These are phyloP conservation scores for Gambusia holbrooki DNA, from an alignment of 2,113 vertebrate species.

Conservation along the genomic window DNA sequence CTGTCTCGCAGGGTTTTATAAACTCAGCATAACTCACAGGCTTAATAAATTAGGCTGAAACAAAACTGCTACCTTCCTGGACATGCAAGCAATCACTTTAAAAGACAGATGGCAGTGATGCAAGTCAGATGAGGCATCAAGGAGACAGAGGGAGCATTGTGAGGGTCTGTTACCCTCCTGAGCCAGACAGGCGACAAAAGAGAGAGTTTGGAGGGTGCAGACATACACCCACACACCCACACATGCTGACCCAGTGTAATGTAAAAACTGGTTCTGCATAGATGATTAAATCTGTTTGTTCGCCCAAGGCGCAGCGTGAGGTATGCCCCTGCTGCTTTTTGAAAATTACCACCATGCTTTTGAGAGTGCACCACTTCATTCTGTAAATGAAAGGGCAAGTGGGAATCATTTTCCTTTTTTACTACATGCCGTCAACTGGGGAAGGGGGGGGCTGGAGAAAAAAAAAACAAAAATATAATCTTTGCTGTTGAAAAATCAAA, in stretches of 20 bases:
- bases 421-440: not conserved
- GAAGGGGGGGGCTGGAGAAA: too few relatives aligned
- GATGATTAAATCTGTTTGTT: conserved; percentile 47
- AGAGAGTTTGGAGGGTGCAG: conserved; percentile 42
- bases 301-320: conserved; percentile 22
- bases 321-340: conserved; percentile 14
- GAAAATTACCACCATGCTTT: not conserved
- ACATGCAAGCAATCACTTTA: conserved; percentile 18
- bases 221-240: not conserved
- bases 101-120: conserved; percentile 36
- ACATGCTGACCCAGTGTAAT: conserved; percentile 4
- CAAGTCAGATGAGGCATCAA: conserved; percentile 44
- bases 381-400: not conserved
- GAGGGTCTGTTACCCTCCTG: conserved; percentile 48
- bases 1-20: not conserved
- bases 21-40: not conserved
- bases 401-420: not conserved
- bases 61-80: conserved; percentile 2
- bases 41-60: not conserved
- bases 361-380: not conserved
- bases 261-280: conserved; percentile 43
- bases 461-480: not conserved
- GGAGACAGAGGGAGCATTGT: conserved; percentile 70
- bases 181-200: conserved; percentile 60
- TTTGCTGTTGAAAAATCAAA: not conserved